Evolutionary conservation across 1,140 invertebrate species (phyloP), one percentile per base, ranked within the genome.

Genomic region (Periplaneta americana): DNA sequence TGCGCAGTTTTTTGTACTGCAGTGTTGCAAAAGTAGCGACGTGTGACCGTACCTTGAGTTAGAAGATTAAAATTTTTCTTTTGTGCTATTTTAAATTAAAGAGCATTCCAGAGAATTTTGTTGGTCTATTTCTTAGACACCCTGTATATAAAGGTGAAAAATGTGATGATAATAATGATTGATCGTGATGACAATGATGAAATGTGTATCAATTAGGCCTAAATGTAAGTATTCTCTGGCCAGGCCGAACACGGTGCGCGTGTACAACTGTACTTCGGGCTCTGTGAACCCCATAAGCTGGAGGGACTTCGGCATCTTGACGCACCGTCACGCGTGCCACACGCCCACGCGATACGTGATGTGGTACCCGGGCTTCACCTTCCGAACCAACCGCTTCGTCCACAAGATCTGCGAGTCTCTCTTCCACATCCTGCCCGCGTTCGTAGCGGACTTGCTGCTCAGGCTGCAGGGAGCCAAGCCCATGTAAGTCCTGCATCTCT

Each of bases 231-330:
- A n/a, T 81, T 82, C 39, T 77, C 75, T 85, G 34, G 84, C 84
- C 78, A 93, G 91, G 78, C 90, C 89, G 1, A 92, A 92, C 66
- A 86, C 87, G 1, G 90, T 95, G 79, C 89, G 90, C 66, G 93
- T 99, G n/a, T 98, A 97, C 87, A 98, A 99, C 87, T 97, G 96
- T 84, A 98, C 96, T 0, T 96, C 95, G 22, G 96, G 97, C 1
- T 89, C 92, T 9, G 89, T 94, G 31, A 98, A 98, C 86, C 94
- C 95, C 1, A 91, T 98, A 48, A 91, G 89, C 3, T 99, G 98
- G 97, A 92, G 94, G 34, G 90, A 95, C 83, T 93, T 97, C 82
- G 92, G 93, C 0, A 84, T 88, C 17, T 88, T 93, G 3, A 94
- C 93, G 22, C 89, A 93, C 74, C 93, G 93, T 85, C 92, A 95